Percentiles rank a stretch among this genome's conserved stretches.
phyloP scores from a whole-genome alignment of 2,888 invertebrate species.

The Cantharis flavilabris region DNA sequence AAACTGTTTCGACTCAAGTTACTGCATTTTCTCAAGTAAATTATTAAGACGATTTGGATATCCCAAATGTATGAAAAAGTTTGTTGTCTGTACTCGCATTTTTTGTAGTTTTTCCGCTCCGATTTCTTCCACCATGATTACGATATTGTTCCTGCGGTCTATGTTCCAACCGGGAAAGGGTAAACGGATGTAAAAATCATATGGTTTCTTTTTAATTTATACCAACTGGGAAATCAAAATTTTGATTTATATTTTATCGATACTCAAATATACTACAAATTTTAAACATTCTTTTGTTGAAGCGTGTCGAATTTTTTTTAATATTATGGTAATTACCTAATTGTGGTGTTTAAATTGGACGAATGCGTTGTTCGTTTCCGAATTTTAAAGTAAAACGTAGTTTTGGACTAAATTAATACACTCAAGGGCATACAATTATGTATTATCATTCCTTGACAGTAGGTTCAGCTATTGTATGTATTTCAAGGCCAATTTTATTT shows the following conservation, averaged over 20 bases:
- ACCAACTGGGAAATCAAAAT: not conserved
- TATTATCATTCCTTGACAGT: not conserved
- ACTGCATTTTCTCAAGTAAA: conserved; percentile 20
- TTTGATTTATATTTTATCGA: not conserved
- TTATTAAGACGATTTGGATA: not conserved
- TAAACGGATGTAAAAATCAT: not conserved
- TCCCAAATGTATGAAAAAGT: not conserved
- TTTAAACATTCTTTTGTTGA: not conserved
- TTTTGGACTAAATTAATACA: not conserved
- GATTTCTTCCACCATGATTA: not conserved
- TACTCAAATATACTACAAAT: too few species aligned
- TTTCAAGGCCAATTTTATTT: not conserved
- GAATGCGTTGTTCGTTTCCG: not conserved
- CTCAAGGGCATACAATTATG: not conserved
- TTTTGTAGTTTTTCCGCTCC: not conserved
- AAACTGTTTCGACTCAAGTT: conserved; percentile 32
- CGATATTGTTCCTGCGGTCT: too few species aligned
- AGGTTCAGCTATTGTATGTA: not conserved
- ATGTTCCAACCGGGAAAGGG: too few species aligned
- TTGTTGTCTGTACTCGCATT: too few species aligned
- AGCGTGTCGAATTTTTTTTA: not conserved
- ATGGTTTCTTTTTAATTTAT: not conserved
- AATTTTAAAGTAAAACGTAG: not conserved
- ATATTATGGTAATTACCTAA: not conserved
- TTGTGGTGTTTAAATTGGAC: not conserved